These are phyloP conservation scores for Stegostoma tigrinum DNA, from an alignment of 2,113 vertebrate genomes.

Conservation along the genomic window DNA sequence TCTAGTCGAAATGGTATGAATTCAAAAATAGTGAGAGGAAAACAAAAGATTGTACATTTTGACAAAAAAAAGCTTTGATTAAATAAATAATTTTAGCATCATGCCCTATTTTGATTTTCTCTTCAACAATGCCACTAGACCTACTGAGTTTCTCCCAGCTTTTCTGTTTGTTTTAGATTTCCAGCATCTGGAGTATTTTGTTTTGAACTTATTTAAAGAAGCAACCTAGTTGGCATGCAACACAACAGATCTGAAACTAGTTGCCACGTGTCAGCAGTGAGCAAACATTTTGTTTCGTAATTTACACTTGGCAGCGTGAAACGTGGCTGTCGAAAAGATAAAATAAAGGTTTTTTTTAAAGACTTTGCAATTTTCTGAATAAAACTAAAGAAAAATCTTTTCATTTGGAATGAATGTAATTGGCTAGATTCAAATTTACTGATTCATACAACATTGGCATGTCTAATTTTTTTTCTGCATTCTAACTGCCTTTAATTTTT, in stretches of 20 bases:
- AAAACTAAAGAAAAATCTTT: neutral
- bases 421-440: neutral
- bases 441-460: no score
- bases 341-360: neutral
- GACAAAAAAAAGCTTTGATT: neutral
- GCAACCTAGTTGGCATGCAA: neutral
- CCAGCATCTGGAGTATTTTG: no score
- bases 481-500: constrained; percentile 40
- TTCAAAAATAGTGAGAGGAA: neutral
- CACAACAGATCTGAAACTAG: neutral
- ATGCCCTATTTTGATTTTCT: no score
- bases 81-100: neutral
- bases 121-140: no score
- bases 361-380: neutral
- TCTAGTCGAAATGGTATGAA: neutral
- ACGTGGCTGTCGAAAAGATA: neutral
- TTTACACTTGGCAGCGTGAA: neutral
- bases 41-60: neutral
- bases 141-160: no score
- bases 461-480: neutral
- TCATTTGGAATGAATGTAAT: neutral
- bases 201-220: no score
- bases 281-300: neutral
- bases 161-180: no score
- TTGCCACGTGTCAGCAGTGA: neutral